A percentile compares a stretch with the other conserved stretches of the same genome.
phyloP scores from a whole-genome alignment of 2,888 invertebrate genomes.

The Plebejus anna region DNA sequence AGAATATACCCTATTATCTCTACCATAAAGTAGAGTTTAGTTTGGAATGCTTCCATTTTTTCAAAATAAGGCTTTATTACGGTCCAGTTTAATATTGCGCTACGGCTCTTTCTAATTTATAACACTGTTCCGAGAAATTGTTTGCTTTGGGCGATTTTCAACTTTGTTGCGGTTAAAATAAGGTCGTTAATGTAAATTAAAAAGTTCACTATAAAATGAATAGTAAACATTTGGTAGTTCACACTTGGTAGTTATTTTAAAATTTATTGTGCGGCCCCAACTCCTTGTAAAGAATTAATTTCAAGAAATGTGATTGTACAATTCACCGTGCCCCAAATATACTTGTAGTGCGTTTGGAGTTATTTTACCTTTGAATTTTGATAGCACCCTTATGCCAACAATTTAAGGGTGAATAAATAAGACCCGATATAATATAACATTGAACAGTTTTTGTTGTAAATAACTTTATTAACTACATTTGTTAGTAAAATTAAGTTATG shows the following conservation, averaged over 20 bases:
- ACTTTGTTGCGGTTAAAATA: slow-evolving; percentile 24
- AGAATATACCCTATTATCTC: slow-evolving; percentile 36
- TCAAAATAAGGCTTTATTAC: slow-evolving; percentile 44
- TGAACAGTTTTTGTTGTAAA: neutral
- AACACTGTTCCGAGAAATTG: slow-evolving; percentile 31
- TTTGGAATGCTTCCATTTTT: slow-evolving; percentile 30
- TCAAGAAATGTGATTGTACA: slow-evolving; percentile 33
- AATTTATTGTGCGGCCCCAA: slow-evolving; percentile 42
- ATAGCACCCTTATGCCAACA: neutral
- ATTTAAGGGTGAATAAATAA: too few species aligned
- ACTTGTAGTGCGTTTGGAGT: neutral
- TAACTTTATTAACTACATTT: neutral
- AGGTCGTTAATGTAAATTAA: neutral
- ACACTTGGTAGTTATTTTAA: slow-evolving; percentile 45
- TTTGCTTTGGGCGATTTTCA: slow-evolving; percentile 34
- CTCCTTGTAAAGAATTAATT: slow-evolving; percentile 39
- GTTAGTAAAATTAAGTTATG: neutral
- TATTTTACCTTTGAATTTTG: neutral
- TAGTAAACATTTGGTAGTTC: slow-evolving; percentile 39
- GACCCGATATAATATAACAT: too few species aligned
- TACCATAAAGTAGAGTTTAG: slow-evolving; percentile 36
- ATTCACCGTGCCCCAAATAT: slow-evolving; percentile 3
- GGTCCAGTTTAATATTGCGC: slow-evolving; percentile 47
- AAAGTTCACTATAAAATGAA: slow-evolving; percentile 26
- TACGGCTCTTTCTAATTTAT: slow-evolving; percentile 42